phyloP scores from a whole-genome alignment of 1,140 invertebrate species.

The Camponotus pennsylvanicus region DNA sequence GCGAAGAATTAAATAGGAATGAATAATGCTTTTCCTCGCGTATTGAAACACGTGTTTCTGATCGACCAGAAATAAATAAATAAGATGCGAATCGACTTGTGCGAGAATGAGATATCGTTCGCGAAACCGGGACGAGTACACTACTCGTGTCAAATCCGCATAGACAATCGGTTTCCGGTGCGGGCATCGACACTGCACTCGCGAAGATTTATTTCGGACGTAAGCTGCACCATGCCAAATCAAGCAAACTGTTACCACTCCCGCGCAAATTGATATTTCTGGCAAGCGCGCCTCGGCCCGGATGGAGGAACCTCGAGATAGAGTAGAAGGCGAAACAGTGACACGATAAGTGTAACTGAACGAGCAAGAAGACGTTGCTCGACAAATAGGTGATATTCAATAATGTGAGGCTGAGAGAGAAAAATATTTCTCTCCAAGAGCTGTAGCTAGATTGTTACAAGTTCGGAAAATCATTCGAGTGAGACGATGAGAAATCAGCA shows the following conservation, averaged over 20 bases:
- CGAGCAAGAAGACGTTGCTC: conserved; percentile 33
- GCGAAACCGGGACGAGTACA: conserved; percentile 9
- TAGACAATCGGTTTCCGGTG: conserved; percentile 67
- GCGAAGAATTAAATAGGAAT: neutral
- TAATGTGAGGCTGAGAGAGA: conserved; percentile 46
- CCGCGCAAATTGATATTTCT: conserved; percentile 81
- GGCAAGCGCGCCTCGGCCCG: conserved; percentile 67
- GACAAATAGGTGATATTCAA: conserved; percentile 63
- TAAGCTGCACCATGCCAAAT: conserved; percentile 73
- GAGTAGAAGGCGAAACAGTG: conserved; percentile 54
- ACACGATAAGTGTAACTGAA: conserved; percentile 45
- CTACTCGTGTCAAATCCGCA: conserved; percentile 22
- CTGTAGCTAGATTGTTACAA: neutral
- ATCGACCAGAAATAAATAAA: conserved; percentile 1
- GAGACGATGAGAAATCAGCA: conserved; percentile 24
- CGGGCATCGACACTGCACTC: conserved; percentile 11
- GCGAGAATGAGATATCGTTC: conserved; percentile 30
- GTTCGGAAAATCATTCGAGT: conserved; percentile 12
- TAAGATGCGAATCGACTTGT: conserved; percentile 15
- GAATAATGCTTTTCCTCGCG: neutral
- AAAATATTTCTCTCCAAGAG: neutral
- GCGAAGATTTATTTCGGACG: conserved; percentile 74
- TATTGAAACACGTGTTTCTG: neutral
- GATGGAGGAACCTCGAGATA: conserved; percentile 30
- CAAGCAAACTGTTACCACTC: conserved; percentile 81